Evolutionary conservation across 2,797 vertebrate genomes (phyloP).

Genomic region (Heterohyrax brucei): DNA sequence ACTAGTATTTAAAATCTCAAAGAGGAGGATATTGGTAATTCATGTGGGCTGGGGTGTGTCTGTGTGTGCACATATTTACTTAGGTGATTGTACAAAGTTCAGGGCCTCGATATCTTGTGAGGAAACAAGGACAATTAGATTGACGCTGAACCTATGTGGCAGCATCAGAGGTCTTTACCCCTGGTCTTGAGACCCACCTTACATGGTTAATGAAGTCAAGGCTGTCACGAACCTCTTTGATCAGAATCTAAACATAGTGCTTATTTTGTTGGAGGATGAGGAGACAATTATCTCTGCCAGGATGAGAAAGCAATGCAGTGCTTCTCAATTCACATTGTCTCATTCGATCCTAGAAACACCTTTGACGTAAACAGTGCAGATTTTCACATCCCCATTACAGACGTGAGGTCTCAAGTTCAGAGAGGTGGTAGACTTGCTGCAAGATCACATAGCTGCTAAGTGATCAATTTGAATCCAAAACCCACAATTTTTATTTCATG

Average conservation of each 20-base stretch:
- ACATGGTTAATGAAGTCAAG: neutral
- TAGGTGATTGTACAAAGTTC: neutral
- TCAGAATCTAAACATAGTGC: neutral
- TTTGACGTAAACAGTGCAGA: neutral
- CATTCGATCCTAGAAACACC: neutral
- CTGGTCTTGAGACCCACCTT: neutral
- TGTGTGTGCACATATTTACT: neutral
- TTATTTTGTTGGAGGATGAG: neutral
- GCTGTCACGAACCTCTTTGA: too few species aligned
- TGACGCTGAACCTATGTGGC: neutral
- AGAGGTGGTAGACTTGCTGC: too few species aligned
- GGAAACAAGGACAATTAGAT: neutral
- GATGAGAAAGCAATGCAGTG: accelerated
- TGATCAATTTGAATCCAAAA: neutral
- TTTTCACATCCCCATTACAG: neutral
- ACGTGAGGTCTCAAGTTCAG: neutral
- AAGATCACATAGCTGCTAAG: neutral
- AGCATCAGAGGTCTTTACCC: neutral
- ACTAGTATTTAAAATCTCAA: neutral
- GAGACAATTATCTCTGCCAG: too few species aligned
- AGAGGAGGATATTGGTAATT: neutral
- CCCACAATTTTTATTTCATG: neutral
- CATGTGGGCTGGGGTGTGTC: neutral
- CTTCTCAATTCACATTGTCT: too few species aligned
- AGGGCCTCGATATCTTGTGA: neutral